Conservation (phyloP, 2,888 invertebrate genomes). For the Nomada ruficornis region DNA sequence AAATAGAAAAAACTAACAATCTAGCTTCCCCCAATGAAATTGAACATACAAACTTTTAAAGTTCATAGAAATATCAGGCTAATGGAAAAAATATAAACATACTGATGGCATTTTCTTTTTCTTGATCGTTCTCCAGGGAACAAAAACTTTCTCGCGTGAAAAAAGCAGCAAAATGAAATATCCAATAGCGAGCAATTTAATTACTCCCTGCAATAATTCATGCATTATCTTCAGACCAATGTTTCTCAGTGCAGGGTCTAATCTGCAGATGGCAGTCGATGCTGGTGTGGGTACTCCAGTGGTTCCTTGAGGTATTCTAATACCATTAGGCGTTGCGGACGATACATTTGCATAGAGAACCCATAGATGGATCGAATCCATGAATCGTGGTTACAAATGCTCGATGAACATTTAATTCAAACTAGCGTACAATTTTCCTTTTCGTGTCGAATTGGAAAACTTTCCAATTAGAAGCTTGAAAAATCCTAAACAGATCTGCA, state of each 20-base stretch:
- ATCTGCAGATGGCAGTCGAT: slow-evolving; percentile 64
- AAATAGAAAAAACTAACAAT: no score
- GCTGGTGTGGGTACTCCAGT: slow-evolving; percentile 10
- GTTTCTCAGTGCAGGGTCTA: slow-evolving; percentile 31
- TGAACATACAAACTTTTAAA: no score
- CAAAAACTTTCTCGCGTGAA: background rate
- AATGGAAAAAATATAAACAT: no score
- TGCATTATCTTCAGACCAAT: slow-evolving; percentile 43
- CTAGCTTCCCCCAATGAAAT: no score
- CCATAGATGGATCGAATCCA: background rate
- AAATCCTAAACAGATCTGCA: no score
- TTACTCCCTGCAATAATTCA: slow-evolving; percentile 42
- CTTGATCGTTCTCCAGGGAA: background rate
- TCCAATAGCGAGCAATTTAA: slow-evolving; percentile 32
- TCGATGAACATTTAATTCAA: slow-evolving; percentile 1
- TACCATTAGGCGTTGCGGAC: no score
- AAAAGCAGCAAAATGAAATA: background rate
- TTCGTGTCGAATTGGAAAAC: no score
- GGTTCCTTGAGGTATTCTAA: background rate
- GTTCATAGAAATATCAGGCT: no score
- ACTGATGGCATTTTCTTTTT: background rate
- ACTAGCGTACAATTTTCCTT: no score
- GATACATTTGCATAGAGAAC: background rate
- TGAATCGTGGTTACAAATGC: slow-evolving; percentile 2
- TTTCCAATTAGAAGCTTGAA: no score